These are phyloP conservation scores for Schizotus pectinicornis DNA, from an alignment of 2,888 invertebrate species.

Conservation along the genomic window DNA sequence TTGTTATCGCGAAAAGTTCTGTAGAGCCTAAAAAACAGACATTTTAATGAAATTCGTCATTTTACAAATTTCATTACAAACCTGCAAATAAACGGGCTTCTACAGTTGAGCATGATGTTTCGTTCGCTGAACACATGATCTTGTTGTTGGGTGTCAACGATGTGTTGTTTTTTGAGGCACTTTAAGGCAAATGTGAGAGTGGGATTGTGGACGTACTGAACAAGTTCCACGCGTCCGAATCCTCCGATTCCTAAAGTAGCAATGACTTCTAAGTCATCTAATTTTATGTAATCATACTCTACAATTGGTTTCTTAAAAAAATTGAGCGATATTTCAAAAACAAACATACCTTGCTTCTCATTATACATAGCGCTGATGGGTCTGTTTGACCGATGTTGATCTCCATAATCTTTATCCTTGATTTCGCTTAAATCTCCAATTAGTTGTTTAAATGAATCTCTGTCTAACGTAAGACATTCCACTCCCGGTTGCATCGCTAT, in stretches of 20 bases:
- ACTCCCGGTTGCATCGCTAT: slow-evolving; percentile 68
- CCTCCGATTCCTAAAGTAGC: slow-evolving; percentile 75
- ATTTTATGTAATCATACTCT: slow-evolving; percentile 57
- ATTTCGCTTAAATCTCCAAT: slow-evolving; percentile 79
- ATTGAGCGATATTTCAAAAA: not conserved
- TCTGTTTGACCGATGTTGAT: slow-evolving; percentile 63
- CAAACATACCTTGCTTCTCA: slow-evolving; percentile 14
- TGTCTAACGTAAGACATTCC: slow-evolving; percentile 70
- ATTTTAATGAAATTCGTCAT: not conserved
- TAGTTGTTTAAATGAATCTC: slow-evolving; percentile 74
- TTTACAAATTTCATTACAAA: slow-evolving; percentile 41
- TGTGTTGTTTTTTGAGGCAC: slow-evolving; percentile 75
- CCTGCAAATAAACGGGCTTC: slow-evolving; percentile 77
- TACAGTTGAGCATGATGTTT: slow-evolving; percentile 71
- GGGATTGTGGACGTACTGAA: slow-evolving; percentile 58
- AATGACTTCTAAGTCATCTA: slow-evolving; percentile 68
- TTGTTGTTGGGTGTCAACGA: slow-evolving; percentile 75
- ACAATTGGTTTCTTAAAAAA: slow-evolving; percentile 16
- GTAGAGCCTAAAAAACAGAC: slow-evolving; percentile 61
- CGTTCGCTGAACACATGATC: slow-evolving; percentile 76
- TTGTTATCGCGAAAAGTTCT: slow-evolving; percentile 72
- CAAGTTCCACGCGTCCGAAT: slow-evolving; percentile 73
- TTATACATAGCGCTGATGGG: slow-evolving; percentile 55
- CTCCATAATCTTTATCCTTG: slow-evolving; percentile 76
- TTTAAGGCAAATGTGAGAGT: slow-evolving; percentile 70